These are phyloP conservation scores for Onthophagus taurus DNA, from an alignment of 1,140 invertebrate genomes.

Conservation along the genomic window DNA sequence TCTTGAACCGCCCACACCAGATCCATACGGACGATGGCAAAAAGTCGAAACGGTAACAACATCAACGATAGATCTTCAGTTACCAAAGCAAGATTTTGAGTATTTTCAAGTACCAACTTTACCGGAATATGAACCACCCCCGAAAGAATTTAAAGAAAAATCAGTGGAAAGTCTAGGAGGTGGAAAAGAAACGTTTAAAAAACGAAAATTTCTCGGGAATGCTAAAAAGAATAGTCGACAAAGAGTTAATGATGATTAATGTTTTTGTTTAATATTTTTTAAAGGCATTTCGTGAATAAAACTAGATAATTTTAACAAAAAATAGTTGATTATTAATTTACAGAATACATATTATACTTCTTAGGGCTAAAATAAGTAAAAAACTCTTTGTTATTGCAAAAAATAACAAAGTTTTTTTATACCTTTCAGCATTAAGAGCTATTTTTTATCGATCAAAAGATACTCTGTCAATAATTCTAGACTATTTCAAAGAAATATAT, in stretches of 20 bases:
- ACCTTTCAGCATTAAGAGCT: too few species aligned
- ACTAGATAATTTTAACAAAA: too few species aligned
- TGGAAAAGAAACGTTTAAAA: conserved; percentile 48
- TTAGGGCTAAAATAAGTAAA: too few species aligned
- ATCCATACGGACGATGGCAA: conserved; percentile 58
- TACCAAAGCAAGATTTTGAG: conserved; percentile 40
- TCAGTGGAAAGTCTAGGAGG: conserved; percentile 40
- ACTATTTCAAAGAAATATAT: too few species aligned
- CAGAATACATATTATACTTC: too few species aligned
- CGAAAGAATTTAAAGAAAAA: conserved; percentile 57
- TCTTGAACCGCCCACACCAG: conserved; percentile 42
- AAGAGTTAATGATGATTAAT: conserved; percentile 48
- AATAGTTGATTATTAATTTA: too few species aligned
- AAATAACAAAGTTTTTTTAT: too few species aligned
- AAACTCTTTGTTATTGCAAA: too few species aligned
- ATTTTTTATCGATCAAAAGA: too few species aligned
- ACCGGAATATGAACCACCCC: conserved; percentile 36
- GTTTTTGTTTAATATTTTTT: too few species aligned
- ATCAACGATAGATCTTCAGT: conserved; percentile 46
- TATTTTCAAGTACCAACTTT: conserved; percentile 32
- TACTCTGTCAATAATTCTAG: too few species aligned
- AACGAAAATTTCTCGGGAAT: conserved; percentile 48
- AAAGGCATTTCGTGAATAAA: neutral
- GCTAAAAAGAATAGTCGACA: conserved; percentile 47
- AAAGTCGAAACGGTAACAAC: conserved; percentile 40